A percentile compares a stretch with the other conserved stretches of the same genome.
phyloP scores from a whole-genome alignment of 2,797 vertebrate genomes.

The Euthynnus affinis region DNA sequence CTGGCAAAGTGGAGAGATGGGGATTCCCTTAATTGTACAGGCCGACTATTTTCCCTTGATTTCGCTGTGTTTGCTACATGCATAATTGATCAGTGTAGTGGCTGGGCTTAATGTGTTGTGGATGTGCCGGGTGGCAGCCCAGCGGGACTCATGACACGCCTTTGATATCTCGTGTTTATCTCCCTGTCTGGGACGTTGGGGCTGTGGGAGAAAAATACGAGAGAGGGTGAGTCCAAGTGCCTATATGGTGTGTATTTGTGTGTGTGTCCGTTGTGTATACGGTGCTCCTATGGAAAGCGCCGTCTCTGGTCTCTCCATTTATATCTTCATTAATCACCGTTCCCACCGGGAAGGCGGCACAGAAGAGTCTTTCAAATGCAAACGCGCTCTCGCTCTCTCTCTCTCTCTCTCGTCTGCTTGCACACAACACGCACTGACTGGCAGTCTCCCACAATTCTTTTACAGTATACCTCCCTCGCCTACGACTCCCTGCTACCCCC shows the following conservation, averaged over 20 bases:
- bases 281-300: slow-evolving; percentile 66
- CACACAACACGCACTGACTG: slow-evolving; percentile 57
- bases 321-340: slow-evolving; percentile 80
- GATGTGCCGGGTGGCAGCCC: slow-evolving; percentile 63
- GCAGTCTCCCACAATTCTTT: slow-evolving; percentile 58
- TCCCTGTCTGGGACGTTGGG: slow-evolving; percentile 68
- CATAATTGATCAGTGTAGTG: slow-evolving; percentile 73
- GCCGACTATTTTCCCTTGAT: slow-evolving; percentile 35
- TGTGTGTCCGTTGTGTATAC: slow-evolving; percentile 41
- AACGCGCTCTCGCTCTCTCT: slow-evolving; percentile 52
- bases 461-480: slow-evolving; percentile 61
- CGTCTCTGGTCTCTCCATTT: slow-evolving; percentile 68
- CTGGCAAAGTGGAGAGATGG: slow-evolving; percentile 54
- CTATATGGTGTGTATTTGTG: slow-evolving; percentile 26
- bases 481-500: slow-evolving; percentile 45
- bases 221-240: slow-evolving; percentile 36
- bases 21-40: slow-evolving; percentile 60
- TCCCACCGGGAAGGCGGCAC: slow-evolving; percentile 68
- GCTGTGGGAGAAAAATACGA: slow-evolving; percentile 54
- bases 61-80: slow-evolving; percentile 63
- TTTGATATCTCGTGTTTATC: slow-evolving; percentile 78
- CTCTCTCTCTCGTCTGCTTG: no score
- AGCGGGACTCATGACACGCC: slow-evolving; percentile 65
- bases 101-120: slow-evolving; percentile 67
- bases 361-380: slow-evolving; percentile 80